phyloP scores from a whole-genome alignment of 2,113 vertebrate genomes.

The Aptenodytes forsteri region DNA sequence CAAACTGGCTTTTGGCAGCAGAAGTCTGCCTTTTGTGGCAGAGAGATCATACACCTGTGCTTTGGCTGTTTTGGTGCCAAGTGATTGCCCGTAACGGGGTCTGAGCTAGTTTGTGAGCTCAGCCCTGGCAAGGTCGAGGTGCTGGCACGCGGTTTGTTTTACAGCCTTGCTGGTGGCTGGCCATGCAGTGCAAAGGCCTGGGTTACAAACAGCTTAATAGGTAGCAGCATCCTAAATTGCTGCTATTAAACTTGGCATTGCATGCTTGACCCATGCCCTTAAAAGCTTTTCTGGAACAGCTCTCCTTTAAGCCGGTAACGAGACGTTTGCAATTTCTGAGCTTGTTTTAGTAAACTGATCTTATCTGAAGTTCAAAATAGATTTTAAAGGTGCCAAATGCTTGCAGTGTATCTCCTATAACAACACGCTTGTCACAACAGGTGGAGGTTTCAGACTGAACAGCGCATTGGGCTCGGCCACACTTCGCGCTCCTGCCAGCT shows the following conservation, averaged over 20 bases:
- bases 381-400: constrained; percentile 10
- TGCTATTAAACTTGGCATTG: not conserved
- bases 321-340: constrained; percentile 27
- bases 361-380: constrained; percentile 47
- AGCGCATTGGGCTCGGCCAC: not conserved
- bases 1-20: not conserved
- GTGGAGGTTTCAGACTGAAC: not conserved
- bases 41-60: not conserved
- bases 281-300: not conserved
- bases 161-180: not conserved
- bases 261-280: constrained; percentile 28
- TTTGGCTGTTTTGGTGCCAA: not conserved
- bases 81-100: not conserved
- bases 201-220: not conserved
- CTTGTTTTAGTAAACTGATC: constrained; percentile 23
- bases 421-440: not conserved
- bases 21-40: not conserved
- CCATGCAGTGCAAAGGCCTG: not conserved
- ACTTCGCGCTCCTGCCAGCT: not conserved
- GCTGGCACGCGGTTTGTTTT: not conserved
- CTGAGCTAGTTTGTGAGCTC: not conserved
- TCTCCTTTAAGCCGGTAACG: fast-evolving
- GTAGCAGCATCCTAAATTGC: not conserved
- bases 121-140: not conserved
- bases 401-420: not conserved